Base-by-base conservation (phyloP, 2,113 vertebrate species). In the Urocynchramus pylzowi region DNA sequence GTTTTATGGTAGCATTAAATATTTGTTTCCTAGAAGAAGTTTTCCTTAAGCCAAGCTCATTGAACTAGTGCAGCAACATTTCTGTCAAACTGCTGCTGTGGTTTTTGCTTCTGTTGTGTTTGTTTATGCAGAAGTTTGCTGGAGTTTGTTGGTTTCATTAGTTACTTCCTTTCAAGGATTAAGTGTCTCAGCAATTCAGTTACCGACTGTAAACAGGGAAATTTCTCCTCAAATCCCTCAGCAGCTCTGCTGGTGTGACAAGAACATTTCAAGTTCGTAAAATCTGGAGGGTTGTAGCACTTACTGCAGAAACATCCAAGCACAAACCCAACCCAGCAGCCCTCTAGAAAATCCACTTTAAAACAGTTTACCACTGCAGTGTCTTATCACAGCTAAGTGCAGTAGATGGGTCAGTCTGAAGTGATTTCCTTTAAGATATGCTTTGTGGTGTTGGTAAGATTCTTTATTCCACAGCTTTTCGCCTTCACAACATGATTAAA, bases 131-230 rank as follows among this genome's bases (percentile, higher is more conserved):
- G 52, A 75, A 67, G 67, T 77, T 95, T 80, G 88, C 71, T 92
- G 57, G 90, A 89, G 71, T 90, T 93, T 56, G 44, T 80, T 95
- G 73, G 16, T 91, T 91, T 95, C 81, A 89, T 92, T 95, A 94
- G 71, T 94, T 93, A 52, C 90, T 96, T 97, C 87, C 90, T 97
- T 94, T 94, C 59, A 60, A 78, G 92, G 85, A 93, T 94, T 91
- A 90, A 93, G 30, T 90, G 68, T 86, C 84, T 93, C 83, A 94
- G 85, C 88, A 77, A 26, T 86, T 69, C 1, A 0, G 27, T 70
- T 96, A 94, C 90, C 85, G 84, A 24, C 52, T 89, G 76, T 91
- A 95, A 93, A 89, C 83, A 87, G 56, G 22, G 31, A 57, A 37
- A 3, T 90, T 90, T 93, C 44, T 94, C 49, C 49, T 77, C 75